phyloP scores from a whole-genome alignment of 2,113 vertebrate species.

The Pluvianellus socialis region DNA sequence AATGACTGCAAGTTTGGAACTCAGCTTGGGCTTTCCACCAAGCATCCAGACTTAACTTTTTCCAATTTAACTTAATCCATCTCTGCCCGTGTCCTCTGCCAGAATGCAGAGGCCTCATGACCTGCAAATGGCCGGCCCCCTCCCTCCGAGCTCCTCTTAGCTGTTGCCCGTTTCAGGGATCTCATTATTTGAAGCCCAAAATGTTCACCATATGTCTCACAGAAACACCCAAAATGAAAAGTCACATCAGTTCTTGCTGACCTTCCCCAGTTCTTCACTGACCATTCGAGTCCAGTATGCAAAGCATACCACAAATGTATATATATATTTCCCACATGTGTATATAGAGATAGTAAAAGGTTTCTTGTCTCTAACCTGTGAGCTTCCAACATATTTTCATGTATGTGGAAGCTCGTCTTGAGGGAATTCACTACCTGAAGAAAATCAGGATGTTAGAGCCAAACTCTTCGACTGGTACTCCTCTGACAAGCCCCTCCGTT shows the following conservation, averaged over 20 bases:
- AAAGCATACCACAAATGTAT: not conserved
- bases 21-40: not conserved
- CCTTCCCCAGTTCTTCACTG: not conserved
- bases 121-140: not conserved
- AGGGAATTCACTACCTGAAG: not conserved
- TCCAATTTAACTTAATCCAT: not conserved
- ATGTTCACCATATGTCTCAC: accelerated
- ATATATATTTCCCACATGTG: not conserved
- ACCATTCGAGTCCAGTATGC: not conserved
- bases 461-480: not conserved
- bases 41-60: not conserved
- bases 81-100: not conserved
- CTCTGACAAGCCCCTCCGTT: not conserved
- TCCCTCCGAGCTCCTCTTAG: not conserved
- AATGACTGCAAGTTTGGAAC: not conserved
- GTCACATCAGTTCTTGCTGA: not conserved
- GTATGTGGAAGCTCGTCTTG: not conserved
- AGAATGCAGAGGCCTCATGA: not conserved
- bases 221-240: not conserved
- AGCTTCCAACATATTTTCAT: not conserved
- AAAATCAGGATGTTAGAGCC: not conserved
- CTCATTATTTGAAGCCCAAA: not conserved
- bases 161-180: not conserved
- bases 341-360: not conserved
- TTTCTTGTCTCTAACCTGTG: not conserved